Percentiles rank a stretch among this genome's conserved stretches.
Evolutionary conservation across 2,797 vertebrate species (phyloP).

Genomic region (Anisognathus igniventris): DNA sequence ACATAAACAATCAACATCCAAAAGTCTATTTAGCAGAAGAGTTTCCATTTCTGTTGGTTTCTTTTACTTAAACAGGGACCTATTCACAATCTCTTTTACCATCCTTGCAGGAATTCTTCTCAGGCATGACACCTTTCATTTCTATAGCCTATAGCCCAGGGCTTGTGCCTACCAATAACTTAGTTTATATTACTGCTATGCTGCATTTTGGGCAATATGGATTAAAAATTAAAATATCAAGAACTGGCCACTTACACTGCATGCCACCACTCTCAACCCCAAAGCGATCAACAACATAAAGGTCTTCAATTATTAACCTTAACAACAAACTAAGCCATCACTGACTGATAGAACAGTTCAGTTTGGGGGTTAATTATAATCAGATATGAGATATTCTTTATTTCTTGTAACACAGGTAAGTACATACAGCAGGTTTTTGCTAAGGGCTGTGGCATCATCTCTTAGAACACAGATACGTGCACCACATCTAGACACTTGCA

Average conservation of each 20-base stretch:
- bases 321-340: not conserved
- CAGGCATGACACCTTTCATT: not conserved
- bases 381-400: not conserved
- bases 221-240: not conserved
- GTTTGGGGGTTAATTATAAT: not conserved
- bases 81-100: not conserved
- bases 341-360: not conserved
- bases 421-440: constrained; percentile 79
- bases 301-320: not conserved
- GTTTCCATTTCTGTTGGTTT: not conserved
- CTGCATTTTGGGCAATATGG: not conserved
- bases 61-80: not conserved
- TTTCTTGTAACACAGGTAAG: constrained; percentile 37
- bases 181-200: not conserved
- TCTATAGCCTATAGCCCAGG: not conserved
- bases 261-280: not conserved
- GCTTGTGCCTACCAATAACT: not conserved
- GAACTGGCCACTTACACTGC: not conserved
- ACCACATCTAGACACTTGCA: constrained; percentile 76
- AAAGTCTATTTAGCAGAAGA: not conserved
- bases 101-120: not conserved
- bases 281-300: not conserved
- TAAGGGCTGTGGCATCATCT: constrained; percentile 72
- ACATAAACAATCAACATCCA: not conserved
- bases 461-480: constrained; percentile 75